These are phyloP conservation scores for Masnerella sp. DNA, from an alignment of 2,888 invertebrate genomes.

Conservation along the genomic window DNA sequence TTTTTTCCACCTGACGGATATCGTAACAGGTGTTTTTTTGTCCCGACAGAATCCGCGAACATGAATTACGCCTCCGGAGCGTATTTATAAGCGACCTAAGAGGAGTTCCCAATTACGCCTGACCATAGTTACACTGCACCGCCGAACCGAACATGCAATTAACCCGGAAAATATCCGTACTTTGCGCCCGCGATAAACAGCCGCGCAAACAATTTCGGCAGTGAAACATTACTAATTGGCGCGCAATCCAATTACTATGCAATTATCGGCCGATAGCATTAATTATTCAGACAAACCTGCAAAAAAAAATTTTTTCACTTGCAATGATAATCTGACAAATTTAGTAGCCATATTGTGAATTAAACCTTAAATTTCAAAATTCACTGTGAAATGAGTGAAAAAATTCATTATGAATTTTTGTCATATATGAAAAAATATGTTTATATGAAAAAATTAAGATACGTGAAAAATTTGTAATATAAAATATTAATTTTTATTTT, in stretches of 20 bases:
- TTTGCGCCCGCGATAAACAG: conserved; percentile 26
- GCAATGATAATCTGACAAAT: too few relatives aligned
- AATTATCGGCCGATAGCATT: conserved; percentile 34
- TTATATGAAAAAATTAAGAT: too few relatives aligned
- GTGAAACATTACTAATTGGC: conserved; percentile 32
- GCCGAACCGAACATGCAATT: conserved; percentile 37
- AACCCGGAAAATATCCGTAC: conserved; percentile 39
- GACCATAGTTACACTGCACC: conserved; percentile 34
- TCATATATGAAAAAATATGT: too few relatives aligned
- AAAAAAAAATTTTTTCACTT: too few relatives aligned
- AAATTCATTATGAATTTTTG: too few relatives aligned
- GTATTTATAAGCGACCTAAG: conserved; percentile 39
- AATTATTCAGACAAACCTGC: neutral
- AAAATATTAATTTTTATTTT: too few relatives aligned
- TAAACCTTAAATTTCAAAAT: neutral
- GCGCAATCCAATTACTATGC: conserved; percentile 17
- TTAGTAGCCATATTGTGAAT: neutral
- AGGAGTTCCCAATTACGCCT: conserved; percentile 44
- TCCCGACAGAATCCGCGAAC: conserved; percentile 8
- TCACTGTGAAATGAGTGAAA: too few relatives aligned
- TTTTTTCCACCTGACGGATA: neutral
- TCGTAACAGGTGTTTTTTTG: conserved; percentile 9
- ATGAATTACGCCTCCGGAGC: conserved; percentile 25
- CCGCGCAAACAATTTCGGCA: conserved; percentile 24
- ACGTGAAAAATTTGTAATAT: too few relatives aligned